Evolutionary conservation across 64 coral and sea anemone species (phyloP).

Genomic region (Porites australiensis): DNA sequence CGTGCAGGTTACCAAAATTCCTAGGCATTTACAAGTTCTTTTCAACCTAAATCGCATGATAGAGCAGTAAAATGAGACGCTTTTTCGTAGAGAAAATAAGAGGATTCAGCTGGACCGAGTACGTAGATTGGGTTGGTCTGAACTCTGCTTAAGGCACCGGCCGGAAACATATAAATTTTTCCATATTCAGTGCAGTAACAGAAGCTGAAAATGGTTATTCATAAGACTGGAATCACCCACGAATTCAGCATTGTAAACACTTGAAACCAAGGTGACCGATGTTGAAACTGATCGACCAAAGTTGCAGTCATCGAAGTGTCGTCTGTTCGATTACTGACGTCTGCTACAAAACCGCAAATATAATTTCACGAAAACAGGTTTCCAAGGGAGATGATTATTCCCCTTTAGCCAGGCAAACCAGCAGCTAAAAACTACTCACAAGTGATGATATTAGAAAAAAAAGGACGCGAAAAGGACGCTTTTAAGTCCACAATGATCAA

Average conservation of each 20-base stretch:
- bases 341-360: neutral
- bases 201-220: neutral
- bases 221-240: neutral
- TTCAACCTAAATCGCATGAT: constrained; percentile 55
- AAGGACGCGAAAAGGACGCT: neutral
- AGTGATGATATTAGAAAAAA: neutral
- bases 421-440: neutral
- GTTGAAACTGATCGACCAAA: neutral
- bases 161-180: too few relatives aligned
- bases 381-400: neutral
- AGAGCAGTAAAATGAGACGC: neutral
- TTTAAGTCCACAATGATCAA: too few relatives aligned
- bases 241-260: neutral
- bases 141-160: too few relatives aligned
- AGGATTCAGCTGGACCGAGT: neutral
- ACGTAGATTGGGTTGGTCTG: neutral
- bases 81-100: neutral
- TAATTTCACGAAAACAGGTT: neutral
- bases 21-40: constrained; percentile 67
- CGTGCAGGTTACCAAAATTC: neutral
- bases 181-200: neutral
- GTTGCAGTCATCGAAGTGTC: neutral
- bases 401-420: neutral
- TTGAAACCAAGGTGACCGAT: neutral
- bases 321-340: neutral